These are phyloP conservation scores for Flabesymbios commensalis DNA, from an alignment of 2,888 invertebrate genomes.

Conservation along the genomic window DNA sequence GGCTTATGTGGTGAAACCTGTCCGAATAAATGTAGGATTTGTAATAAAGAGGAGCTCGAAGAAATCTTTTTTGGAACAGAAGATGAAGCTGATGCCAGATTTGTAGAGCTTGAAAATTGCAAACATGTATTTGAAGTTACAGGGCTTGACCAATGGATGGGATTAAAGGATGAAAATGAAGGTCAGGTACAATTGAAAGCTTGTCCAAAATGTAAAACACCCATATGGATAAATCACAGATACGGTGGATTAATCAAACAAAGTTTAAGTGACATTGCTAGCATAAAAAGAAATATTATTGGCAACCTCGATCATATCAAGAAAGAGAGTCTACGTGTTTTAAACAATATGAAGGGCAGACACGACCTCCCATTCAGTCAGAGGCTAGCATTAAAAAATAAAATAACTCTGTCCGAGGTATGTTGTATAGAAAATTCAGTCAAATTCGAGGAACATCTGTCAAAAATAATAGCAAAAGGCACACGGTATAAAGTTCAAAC, in stretches of 20 bases:
- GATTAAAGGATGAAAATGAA: constrained; percentile 17
- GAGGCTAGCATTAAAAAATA: too few species aligned
- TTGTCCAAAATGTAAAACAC: constrained; percentile 69
- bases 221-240: constrained; percentile 67
- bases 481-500: too few species aligned
- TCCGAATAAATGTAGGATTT: constrained; percentile 68
- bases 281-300: constrained; percentile 42
- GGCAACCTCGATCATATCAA: background rate
- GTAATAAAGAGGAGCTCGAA: constrained; percentile 60
- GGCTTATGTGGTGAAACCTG: constrained; percentile 77
- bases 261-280: constrained; percentile 57
- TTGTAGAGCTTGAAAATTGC: constrained; percentile 54
- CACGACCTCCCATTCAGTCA: too few species aligned
- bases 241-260: constrained; percentile 66
- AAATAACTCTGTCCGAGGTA: too few species aligned
- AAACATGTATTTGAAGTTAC: constrained; percentile 56
- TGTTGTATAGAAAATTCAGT: too few species aligned
- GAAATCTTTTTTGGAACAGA: constrained; percentile 63
- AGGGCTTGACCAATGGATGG: constrained; percentile 56
- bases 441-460: too few species aligned
- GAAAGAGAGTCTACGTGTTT: background rate
- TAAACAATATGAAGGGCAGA: too few species aligned
- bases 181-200: constrained; percentile 46
- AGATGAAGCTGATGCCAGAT: constrained; percentile 65
- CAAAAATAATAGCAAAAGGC: too few species aligned